Evolutionary conservation across 1,140 invertebrate species (phyloP), one percentile per base, ranked within the genome.

Genomic region (Lepidotrigona ventralis): DNA sequence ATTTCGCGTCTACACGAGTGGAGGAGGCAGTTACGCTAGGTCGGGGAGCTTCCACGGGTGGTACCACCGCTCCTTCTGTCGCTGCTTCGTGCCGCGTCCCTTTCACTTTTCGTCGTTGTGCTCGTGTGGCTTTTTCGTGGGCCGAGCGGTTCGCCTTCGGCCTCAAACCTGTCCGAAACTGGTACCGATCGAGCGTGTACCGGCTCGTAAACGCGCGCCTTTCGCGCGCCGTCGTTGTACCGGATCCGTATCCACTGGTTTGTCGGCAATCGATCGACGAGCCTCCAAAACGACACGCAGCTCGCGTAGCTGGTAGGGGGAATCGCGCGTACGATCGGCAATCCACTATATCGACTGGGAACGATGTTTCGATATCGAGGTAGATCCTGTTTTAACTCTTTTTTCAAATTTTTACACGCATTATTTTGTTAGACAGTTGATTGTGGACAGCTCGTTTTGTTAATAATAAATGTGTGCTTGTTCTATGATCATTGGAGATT

Each of bases 71-170:
- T 14, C 29, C 79, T 33, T 39, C 6, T 58, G 60, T 6, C 54
- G 39, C 53, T 51, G 73, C 73, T 56, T 58, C 39, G 58, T 60
- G 60, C 56, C 77, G 66, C 77, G 66, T 84, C 82, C 92, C 92
- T 93, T 93, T 93, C 92, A 93, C 92, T 93, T 91, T 92, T 92
- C 85, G 88, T 89, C 87, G 88, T 88, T 87, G 88, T 90, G 89
- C 86, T 90, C 85, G 72, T 91, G 76, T 60, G 58, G 39, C 39
- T 87, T 89, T 91, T 90, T 91, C 87, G 86, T 86, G 83, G 88
- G 83, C 73, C 83, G 86, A 89, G 90, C 88, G 88, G 91, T 90
- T 93, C 88, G 89, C 91, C 91, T 93, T 93, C 91, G 84, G 85
- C 74, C 76, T 87, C 85, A 80, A 91, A 92, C 91, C 91, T 85